Base-by-base conservation (phyloP, 2,797 vertebrate genomes). In the Pristis pectinata region DNA sequence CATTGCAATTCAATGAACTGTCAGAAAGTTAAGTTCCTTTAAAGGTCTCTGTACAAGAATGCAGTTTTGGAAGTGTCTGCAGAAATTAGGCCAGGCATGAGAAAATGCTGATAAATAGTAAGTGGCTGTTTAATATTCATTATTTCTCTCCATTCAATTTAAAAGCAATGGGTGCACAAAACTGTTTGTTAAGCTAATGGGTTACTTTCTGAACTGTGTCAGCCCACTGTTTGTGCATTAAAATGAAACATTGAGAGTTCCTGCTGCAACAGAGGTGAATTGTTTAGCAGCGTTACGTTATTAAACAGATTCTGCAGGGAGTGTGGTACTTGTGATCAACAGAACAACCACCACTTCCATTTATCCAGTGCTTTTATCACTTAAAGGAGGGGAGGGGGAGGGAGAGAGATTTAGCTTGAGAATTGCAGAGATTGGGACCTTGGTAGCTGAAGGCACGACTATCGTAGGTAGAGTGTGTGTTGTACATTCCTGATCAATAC, bases 51-150 rank as follows among this genome's bases (percentile, higher is more conserved):
- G 59, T 91, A 11, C 24, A 41, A 67, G n/a, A 91, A 67, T 67
- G n/a, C 11, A 41, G 64, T 91, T 91, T 91, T 91, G 87, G n/a
- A 41, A 91, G 64, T 91, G 17, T 91, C 17, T 67, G 87, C 59
- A 67, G n/a, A 41, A 41, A 67, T 91, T 67, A 67, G 87, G 22
- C 37, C 19, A 24, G 87, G 61, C 87, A 9, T 8, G 7, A 22
- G 61, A 67, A 91, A 91, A 41, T 91, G 59, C 61, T 41, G 24
- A 67, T 91, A 64, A 67, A 67, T 41, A 64, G 10, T 10, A 22
- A 22, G 61, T 8, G 2, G 64, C 87, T 67, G n/a, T 91, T 91
- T 67, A 91, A 64, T 67, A 64, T 64, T 91, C n/a, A 91, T 91
- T 67, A 64, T 91, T 91, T 67, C n/a, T 24, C 59, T 22, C 87